Evolutionary conservation across 2,888 invertebrate genomes (phyloP).

Genomic region (Sarcophaga subvicina): DNA sequence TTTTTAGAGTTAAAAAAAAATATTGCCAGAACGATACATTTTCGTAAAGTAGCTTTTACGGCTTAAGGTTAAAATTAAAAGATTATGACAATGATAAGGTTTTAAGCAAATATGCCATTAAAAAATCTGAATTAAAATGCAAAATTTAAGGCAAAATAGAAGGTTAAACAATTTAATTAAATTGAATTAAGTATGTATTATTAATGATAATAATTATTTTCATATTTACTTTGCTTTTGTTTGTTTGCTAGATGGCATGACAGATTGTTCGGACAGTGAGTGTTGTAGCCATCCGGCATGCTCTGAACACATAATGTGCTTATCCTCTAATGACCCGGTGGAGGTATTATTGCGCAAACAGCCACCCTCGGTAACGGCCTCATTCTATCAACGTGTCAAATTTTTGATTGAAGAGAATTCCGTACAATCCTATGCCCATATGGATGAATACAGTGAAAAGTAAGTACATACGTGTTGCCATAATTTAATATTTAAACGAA

Average conservation of each 20-base stretch:
- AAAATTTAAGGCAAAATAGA: too few species aligned
- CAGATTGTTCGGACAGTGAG: slow-evolving; percentile 99
- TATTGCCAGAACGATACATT: not conserved
- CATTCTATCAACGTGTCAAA: slow-evolving; percentile 98
- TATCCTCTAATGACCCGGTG: slow-evolving; percentile 97
- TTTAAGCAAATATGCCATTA: not conserved
- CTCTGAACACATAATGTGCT: slow-evolving; percentile 95
- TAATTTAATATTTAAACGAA: slow-evolving; percentile 13
- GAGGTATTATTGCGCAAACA: slow-evolving; percentile 98
- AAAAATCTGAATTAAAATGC: too few species aligned
- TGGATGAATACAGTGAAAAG: slow-evolving; percentile 99
- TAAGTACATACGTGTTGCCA: slow-evolving; percentile 84
- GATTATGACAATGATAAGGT: slow-evolving; percentile 21
- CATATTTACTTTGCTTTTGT: too few species aligned
- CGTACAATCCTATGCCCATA: slow-evolving; percentile 98
- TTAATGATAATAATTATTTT: too few species aligned
- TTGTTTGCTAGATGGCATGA: slow-evolving; percentile 92
- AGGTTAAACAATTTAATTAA: too few species aligned
- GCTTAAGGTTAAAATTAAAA: slow-evolving; percentile 24
- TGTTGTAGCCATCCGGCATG: slow-evolving; percentile 96
- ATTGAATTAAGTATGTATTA: too few species aligned
- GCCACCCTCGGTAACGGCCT: slow-evolving; percentile 97
- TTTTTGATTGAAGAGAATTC: slow-evolving; percentile 99
- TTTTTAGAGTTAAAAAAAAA: not conserved
- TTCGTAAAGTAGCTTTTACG: not conserved